Evolutionary conservation across 2,888 invertebrate genomes (phyloP).

Genomic region (Latheticus oryzae): DNA sequence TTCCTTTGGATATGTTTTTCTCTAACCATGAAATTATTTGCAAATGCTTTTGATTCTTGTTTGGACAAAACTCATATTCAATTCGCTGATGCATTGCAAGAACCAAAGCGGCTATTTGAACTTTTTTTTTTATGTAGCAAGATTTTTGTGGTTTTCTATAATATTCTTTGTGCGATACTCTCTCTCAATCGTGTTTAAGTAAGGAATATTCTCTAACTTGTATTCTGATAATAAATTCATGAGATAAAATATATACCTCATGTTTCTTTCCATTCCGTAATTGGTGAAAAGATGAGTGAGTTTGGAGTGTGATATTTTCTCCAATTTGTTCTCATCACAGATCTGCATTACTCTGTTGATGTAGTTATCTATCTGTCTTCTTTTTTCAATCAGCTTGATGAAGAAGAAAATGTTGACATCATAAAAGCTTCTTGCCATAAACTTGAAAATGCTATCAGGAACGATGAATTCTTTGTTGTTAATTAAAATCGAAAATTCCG

Average conservation of each 20-base stretch:
- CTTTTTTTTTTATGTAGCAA: background rate
- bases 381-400: background rate
- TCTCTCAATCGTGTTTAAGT: no score
- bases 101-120: background rate
- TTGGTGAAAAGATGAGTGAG: no score
- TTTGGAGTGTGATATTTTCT: no score
- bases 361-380: background rate
- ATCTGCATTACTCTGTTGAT: no score
- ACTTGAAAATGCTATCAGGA: background rate
- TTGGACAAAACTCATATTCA: background rate
- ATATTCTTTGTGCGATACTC: no score
- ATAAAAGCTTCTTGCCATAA: background rate
- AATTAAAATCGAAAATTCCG: background rate
- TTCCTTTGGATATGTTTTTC: constrained; percentile 1
- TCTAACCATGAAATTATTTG: background rate
- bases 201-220: constrained; percentile 1
- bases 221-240: background rate
- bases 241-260: no score
- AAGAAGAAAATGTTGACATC: background rate
- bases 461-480: background rate
- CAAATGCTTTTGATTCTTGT: background rate
- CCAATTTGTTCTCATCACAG: no score
- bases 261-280: no score
- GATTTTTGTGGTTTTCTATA: background rate
- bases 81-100: background rate